These are phyloP conservation scores for Protonemura montana DNA, from an alignment of 2,888 invertebrate genomes.

Conservation along the genomic window DNA sequence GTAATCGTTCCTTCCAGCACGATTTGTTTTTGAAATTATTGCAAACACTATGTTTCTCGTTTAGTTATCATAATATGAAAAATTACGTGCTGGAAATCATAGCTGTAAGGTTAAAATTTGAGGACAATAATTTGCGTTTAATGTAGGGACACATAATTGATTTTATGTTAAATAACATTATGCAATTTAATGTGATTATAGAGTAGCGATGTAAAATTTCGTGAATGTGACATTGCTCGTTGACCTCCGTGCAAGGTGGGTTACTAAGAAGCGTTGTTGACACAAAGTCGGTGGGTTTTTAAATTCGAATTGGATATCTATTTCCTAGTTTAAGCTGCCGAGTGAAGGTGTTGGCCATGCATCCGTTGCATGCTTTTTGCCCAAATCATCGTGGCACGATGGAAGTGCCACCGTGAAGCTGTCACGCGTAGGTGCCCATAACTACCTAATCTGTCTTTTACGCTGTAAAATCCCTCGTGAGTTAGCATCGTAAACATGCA, in stretches of 20 bases:
- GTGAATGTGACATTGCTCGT: neutral
- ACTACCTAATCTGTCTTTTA: too few species aligned
- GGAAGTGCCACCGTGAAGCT: neutral
- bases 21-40: neutral
- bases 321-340: neutral
- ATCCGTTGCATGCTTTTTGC: neutral
- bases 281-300: constrained; percentile 1
- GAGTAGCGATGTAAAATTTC: neutral
- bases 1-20: neutral
- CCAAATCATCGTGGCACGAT: too few species aligned
- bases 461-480: too few species aligned
- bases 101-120: neutral
- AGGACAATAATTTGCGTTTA: neutral
- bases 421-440: too few species aligned
- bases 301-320: neutral
- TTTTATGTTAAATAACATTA: neutral
- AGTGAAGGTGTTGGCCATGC: neutral
- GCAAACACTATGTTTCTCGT: neutral
- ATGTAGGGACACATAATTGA: neutral
- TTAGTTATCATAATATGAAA: neutral
- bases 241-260: neutral
- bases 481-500: too few species aligned
- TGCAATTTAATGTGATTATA: neutral
- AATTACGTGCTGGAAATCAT: neutral
- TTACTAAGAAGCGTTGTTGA: neutral